These are phyloP conservation scores for Salminus brasiliensis DNA, from an alignment of 2,113 vertebrate genomes.

Conservation along the genomic window DNA sequence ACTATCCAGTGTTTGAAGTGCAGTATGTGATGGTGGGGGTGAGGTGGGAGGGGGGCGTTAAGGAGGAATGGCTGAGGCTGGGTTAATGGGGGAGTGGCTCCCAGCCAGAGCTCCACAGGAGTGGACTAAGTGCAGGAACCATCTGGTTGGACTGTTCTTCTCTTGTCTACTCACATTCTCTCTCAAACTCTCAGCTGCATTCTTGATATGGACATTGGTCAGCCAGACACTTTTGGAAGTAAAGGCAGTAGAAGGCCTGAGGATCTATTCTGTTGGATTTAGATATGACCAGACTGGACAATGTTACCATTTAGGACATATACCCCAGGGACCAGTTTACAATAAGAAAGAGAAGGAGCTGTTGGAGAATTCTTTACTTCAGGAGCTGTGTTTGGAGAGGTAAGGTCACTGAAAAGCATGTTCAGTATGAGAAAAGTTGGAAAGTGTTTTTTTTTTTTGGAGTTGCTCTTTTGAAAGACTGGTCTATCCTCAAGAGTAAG, in stretches of 20 bases:
- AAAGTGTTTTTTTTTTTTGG: neutral
- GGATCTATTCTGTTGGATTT: constrained; percentile 62
- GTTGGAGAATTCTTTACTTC: constrained; percentile 47
- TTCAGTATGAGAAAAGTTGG: constrained; percentile 2
- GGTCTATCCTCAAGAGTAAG: neutral
- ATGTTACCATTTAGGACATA: constrained; percentile 53
- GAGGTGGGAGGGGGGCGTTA: constrained; percentile 42
- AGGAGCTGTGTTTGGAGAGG: neutral
- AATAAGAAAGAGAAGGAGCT: constrained; percentile 45
- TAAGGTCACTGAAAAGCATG: constrained; percentile 7
- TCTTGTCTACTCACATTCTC: constrained; percentile 51
- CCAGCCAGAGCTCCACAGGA: constrained; percentile 45
- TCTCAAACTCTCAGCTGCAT: constrained; percentile 54
- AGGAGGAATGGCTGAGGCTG: constrained; percentile 67
- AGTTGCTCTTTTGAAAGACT: constrained; percentile 7
- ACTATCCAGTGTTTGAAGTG: constrained; percentile 61
- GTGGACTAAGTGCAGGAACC: constrained; percentile 64
- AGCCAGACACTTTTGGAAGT: constrained; percentile 58
- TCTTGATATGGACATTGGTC: constrained; percentile 66
- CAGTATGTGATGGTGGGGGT: constrained; percentile 58
- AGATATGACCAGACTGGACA: constrained; percentile 49
- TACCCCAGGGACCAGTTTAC: constrained; percentile 58
- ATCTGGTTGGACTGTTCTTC: constrained; percentile 67
- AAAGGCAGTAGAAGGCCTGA: constrained; percentile 45
- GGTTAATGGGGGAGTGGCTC: constrained; percentile 66